A percentile compares a stretch with the other conserved stretches of the same genome.
Evolutionary conservation across 2,113 vertebrate species (phyloP).

Genomic region (Rutilus rutilus): DNA sequence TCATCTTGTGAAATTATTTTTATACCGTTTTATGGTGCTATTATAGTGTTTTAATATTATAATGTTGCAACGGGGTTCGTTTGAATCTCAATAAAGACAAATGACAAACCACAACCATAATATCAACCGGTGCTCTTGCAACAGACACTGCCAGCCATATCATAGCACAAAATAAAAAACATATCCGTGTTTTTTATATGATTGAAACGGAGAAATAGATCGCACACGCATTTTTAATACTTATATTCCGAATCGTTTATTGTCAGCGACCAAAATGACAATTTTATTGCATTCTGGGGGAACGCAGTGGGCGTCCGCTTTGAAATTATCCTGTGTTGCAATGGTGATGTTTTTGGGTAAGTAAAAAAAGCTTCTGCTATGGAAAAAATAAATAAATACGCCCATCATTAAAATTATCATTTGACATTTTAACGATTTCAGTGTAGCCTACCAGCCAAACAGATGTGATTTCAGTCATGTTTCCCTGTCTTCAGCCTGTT

Average conservation of each 20-base stretch:
- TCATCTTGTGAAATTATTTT: no score
- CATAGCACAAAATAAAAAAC: constrained; percentile 68
- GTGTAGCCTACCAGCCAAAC: not conserved
- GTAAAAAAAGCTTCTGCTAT: constrained; percentile 42
- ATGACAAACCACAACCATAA: constrained; percentile 61
- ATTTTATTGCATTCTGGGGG: constrained; percentile 33
- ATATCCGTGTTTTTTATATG: constrained; percentile 48
- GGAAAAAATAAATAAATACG: not conserved
- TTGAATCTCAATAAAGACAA: not conserved
- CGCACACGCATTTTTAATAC: not conserved
- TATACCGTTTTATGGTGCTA: not conserved
- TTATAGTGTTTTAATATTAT: not conserved
- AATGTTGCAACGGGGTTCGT: not conserved
- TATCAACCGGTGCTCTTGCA: constrained; percentile 68
- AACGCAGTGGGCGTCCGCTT: constrained; percentile 45
- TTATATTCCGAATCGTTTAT: not conserved
- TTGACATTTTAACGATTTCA: not conserved
- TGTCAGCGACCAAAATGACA: constrained; percentile 45
- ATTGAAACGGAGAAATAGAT: constrained; percentile 21
- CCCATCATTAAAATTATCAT: not conserved
- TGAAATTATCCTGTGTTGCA: constrained; percentile 52
- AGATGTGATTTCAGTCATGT: not conserved
- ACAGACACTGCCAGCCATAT: constrained; percentile 77
- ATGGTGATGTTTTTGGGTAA: constrained; percentile 58
- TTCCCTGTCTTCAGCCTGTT: not conserved